phyloP scores from a whole-genome alignment of 1,140 invertebrate genomes.

The Drosophila prosaltans region DNA sequence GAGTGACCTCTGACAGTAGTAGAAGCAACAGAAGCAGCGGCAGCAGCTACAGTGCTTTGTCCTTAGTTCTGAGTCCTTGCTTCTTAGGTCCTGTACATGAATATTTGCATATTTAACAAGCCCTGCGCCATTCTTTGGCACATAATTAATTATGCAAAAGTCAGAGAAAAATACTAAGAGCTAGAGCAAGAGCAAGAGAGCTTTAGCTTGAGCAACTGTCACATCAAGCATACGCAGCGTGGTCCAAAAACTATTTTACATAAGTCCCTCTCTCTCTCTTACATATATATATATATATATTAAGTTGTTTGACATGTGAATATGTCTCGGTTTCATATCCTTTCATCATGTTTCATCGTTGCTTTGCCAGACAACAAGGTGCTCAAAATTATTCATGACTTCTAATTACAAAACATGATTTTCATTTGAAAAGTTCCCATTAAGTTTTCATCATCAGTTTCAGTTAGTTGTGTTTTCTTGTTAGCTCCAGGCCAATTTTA shows the following conservation, averaged over 20 bases:
- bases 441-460: conserved; percentile 11
- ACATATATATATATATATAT: neutral
- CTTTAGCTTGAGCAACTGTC: conserved; percentile 17
- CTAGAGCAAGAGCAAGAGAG: neutral
- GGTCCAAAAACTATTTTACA: conserved; percentile 66
- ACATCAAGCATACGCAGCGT: conserved; percentile 71
- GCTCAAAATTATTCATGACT: conserved; percentile 76
- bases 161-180: conserved; percentile 37
- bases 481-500: conserved; percentile 48
- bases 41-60: conserved; percentile 6
- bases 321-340: conserved; percentile 63
- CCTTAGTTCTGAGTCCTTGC: conserved; percentile 19
- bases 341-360: conserved; percentile 1
- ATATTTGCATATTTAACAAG: conserved; percentile 80
- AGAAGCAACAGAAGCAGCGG: too few species aligned
- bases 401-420: conserved; percentile 79
- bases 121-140: conserved; percentile 62
- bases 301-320: conserved; percentile 33
- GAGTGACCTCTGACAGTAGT: conserved; percentile 41
- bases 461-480: conserved; percentile 26
- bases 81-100: conserved; percentile 36
- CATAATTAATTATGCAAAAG: conserved; percentile 81
- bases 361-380: conserved; percentile 63
- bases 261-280: conserved; percentile 50
- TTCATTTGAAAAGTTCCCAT: conserved; percentile 63